A percentile compares a stretch with the other conserved stretches of the same genome.
These are phyloP conservation scores for Plectropomus leopardus DNA, from an alignment of 2,113 vertebrate genomes.

Conservation along the genomic window DNA sequence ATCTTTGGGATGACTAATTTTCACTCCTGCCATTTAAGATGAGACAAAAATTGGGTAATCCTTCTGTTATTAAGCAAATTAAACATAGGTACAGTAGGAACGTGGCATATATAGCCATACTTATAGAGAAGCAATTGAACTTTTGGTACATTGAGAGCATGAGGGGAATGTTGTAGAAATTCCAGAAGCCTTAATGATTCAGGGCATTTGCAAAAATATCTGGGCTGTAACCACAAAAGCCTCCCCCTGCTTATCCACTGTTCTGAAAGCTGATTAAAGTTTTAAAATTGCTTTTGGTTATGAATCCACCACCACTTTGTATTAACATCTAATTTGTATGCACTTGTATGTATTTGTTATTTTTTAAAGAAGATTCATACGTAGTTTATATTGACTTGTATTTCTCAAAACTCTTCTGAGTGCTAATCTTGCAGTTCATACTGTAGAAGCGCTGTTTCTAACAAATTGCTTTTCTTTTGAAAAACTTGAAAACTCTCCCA, in stretches of 20 bases:
- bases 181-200: too few species aligned
- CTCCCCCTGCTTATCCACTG: background rate
- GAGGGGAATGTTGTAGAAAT: too few species aligned
- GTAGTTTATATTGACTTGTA: background rate
- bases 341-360: background rate
- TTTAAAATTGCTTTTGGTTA: background rate
- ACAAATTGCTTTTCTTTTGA: slow-evolving; percentile 4
- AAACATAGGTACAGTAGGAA: too few species aligned
- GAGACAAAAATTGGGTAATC: too few species aligned
- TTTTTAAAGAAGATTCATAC: background rate
- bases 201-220: too few species aligned
- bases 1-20: too few species aligned
- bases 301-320: background rate
- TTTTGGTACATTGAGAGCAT: too few species aligned
- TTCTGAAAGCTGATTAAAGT: background rate
- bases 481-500: background rate
- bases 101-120: too few species aligned
- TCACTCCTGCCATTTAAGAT: too few species aligned
- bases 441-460: background rate
- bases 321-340: background rate
- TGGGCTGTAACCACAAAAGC: too few species aligned
- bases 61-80: too few species aligned
- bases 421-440: background rate
- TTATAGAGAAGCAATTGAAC: too few species aligned
- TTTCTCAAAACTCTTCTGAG: background rate